Evolutionary conservation across 2,888 invertebrate genomes (phyloP), one percentile per base, ranked within the genome.

Genomic region (Lampropteryx suffumata): DNA sequence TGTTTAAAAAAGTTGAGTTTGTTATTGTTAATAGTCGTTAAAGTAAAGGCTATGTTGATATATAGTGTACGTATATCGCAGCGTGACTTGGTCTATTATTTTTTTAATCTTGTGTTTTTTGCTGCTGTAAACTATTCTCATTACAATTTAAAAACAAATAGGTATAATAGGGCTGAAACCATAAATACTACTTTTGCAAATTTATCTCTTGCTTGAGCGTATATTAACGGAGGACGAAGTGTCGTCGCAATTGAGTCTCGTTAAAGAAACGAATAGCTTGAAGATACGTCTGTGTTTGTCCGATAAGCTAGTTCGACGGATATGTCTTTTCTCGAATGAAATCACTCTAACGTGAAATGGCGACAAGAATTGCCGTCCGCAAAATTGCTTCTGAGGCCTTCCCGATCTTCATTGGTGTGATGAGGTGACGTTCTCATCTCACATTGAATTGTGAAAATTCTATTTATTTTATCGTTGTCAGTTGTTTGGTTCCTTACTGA

Each of bases 301-400:
- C 65, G 79, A 81, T 82, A 82, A 80, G 73, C 73, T 71, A 72
- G 65, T 76, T 70, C 71, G 69, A 65, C 64, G 69, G 71, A 67
- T 69, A 78, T 69, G 69, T 77, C 74, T 74, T 73, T 73, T 69
- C 65, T 64, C 64, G 65, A 71, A 78, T 71, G 71, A 79, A 82
- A 80, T 79, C 77, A 79, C 71, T 82, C 73, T 69, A 65, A 72
- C 79, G 74, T 76, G 73, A 78, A 82, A 83, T 79, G 69, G 73
- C 69, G 77, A 73, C 79, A 76, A 79, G 80, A 82, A 79, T 80
- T 79, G 77, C 68, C 71, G 65, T 66, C 72, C 71, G 65, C 72
- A 62, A 79, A 83, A 82, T 83, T 76, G 79, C 71, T 69, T 78
- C 59, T 56, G 62, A 65, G 69, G 67, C 67, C 67, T 61, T 69